Percentiles rank a stretch among this genome's conserved stretches.
Conservation (phyloP, 2,113 vertebrate genomes). For the Psittacula cyanocephala region DNA sequence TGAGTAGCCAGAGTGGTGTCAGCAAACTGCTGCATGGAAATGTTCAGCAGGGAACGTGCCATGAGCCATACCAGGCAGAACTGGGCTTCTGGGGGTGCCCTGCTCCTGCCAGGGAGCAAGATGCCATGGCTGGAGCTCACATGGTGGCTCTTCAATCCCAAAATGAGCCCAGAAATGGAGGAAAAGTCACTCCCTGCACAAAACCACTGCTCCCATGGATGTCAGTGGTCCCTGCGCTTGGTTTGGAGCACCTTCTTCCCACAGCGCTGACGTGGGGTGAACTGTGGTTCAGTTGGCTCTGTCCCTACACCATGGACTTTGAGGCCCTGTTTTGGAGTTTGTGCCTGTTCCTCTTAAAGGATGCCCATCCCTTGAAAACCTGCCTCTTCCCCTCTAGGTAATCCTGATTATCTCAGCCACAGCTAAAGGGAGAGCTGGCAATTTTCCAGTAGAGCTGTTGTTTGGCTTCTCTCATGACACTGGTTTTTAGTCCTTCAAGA, state of each 20-base stretch:
- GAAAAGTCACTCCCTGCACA: neutral
- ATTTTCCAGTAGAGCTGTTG: neutral
- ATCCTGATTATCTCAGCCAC: neutral
- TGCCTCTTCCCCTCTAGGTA: neutral
- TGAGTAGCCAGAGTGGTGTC: neutral
- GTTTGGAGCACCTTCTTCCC: neutral
- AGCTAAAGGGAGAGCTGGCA: neutral
- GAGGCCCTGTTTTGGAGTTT: neutral
- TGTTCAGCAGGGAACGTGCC: accelerated
- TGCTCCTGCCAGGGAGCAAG: accelerated
- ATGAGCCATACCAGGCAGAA: neutral
- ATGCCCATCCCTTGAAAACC: neutral
- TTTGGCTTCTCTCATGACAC: neutral
- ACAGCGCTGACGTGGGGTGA: accelerated
- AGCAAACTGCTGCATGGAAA: neutral
- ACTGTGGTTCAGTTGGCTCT: neutral
- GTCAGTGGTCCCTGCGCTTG: accelerated
- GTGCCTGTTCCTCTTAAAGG: neutral
- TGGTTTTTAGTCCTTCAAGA: neutral
- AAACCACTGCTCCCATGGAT: accelerated
- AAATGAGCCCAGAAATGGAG: neutral
- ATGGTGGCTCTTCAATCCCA: accelerated
- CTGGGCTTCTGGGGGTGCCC: neutral
- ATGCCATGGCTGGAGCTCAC: neutral
- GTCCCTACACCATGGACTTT: neutral